phyloP scores from a whole-genome alignment of 37 sponge, comb jelly and placozoan species.

The Axinella damicornis region DNA sequence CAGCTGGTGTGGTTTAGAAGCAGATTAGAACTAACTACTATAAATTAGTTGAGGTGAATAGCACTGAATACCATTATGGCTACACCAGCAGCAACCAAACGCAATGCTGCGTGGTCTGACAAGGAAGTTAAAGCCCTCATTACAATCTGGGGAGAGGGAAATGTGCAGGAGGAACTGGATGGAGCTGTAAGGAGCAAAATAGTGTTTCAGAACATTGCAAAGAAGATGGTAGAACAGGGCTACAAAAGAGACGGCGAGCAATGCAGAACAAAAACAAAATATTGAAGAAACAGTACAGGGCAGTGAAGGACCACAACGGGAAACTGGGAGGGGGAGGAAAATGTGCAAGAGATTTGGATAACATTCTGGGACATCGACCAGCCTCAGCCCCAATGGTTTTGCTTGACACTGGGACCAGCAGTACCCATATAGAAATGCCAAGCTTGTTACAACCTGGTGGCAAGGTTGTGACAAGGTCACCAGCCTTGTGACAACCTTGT shows the following conservation, averaged over 20 bases:
- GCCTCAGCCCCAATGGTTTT: neutral
- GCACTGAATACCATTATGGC: no score
- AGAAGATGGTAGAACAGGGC: constrained; percentile 3
- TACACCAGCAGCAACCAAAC: no score
- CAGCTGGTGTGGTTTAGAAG: neutral
- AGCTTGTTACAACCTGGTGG: no score
- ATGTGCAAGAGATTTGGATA: neutral
- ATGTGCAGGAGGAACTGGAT: constrained; percentile 4
- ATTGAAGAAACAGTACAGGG: constrained; percentile 11
- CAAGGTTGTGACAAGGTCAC: no score
- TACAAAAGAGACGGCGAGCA: constrained; percentile 26
- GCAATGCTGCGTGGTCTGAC: constrained; percentile 11
- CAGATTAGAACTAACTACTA: neutral
- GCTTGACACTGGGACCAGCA: no score
- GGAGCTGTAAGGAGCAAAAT: constrained; percentile 2
- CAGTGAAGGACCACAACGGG: constrained; percentile 10
- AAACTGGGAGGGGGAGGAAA: no score
- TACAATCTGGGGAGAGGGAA: constrained; percentile 13
- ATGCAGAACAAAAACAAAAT: constrained; percentile 9
- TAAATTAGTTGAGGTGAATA: no score
- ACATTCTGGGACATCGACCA: constrained; percentile 5
- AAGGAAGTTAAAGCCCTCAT: neutral
- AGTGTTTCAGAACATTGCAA: constrained; percentile 12
- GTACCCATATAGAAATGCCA: no score
- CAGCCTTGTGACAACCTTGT: no score